Percentiles rank a stretch among this genome's conserved stretches.
Evolutionary conservation across 2,888 invertebrate genomes (phyloP).

Genomic region (Clepsis dumicolana): DNA sequence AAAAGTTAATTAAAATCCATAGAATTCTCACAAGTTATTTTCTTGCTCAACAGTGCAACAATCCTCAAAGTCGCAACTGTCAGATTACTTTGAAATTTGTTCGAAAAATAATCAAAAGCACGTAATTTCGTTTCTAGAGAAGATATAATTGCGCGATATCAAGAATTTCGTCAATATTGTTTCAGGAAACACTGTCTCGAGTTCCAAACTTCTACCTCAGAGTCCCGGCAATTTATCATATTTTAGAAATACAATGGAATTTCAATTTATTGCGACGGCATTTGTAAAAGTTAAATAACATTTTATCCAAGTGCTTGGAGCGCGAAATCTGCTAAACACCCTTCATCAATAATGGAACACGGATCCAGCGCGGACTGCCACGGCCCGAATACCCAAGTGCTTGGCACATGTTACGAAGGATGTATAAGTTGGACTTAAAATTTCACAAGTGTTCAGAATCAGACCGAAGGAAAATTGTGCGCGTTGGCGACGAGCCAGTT

Average conservation of each 20-base stretch:
- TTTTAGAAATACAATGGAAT: conserved; percentile 57
- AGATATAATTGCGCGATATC: conserved; percentile 28
- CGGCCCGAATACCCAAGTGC: conserved; percentile 52
- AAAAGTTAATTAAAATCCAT: too few relatives aligned
- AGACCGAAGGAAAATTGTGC: neutral
- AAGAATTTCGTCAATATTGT: conserved; percentile 42
- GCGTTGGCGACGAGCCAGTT: conserved; percentile 35
- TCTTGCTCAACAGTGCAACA: neutral
- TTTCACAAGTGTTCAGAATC: conserved; percentile 35
- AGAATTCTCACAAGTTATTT: neutral
- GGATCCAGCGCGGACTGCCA: conserved; percentile 35
- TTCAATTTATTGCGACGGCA: conserved; percentile 41
- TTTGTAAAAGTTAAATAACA: conserved; percentile 43
- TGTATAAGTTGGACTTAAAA: conserved; percentile 38
- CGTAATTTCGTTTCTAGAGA: conserved; percentile 6
- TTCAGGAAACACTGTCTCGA: conserved; percentile 44
- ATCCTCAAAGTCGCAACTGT: neutral
- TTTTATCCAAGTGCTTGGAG: conserved; percentile 41
- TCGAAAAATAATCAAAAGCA: conserved; percentile 4
- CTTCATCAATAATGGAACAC: conserved; percentile 47
- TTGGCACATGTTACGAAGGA: conserved; percentile 51
- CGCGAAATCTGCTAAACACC: conserved; percentile 44
- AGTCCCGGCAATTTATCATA: conserved; percentile 55
- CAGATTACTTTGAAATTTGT: neutral
- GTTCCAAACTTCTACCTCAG: conserved; percentile 55